phyloP scores from a whole-genome alignment of 2,797 vertebrate genomes.

The Xenentodon cancila region DNA sequence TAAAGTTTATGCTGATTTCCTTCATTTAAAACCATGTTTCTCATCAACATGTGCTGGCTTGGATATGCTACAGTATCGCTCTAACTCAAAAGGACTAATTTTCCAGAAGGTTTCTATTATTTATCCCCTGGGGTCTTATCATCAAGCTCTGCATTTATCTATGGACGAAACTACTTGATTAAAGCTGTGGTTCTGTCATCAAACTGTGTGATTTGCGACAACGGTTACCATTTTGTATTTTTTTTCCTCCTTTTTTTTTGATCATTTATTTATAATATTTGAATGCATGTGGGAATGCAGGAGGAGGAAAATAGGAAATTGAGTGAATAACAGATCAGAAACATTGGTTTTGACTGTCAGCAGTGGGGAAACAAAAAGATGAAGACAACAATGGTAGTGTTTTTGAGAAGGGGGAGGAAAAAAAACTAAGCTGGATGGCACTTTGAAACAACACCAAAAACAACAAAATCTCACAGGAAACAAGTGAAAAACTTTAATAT shows the following conservation, averaged over 20 bases:
- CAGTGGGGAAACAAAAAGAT: slow-evolving; percentile 28
- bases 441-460: background rate
- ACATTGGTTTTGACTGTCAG: slow-evolving; percentile 31
- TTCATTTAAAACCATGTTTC: slow-evolving; percentile 10
- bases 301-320: slow-evolving; percentile 35
- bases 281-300: slow-evolving; percentile 5
- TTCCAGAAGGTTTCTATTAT: background rate
- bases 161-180: slow-evolving; percentile 48
- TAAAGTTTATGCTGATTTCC: background rate
- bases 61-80: slow-evolving; percentile 1
- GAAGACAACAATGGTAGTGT: background rate
- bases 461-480: slow-evolving; percentile 25
- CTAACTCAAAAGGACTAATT: slow-evolving; percentile 29
- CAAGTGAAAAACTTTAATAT: slow-evolving; percentile 22
- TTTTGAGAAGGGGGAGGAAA: background rate
- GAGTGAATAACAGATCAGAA: slow-evolving; percentile 35
- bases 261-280: slow-evolving; percentile 58
- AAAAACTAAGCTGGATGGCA: background rate
- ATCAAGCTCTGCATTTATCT: slow-evolving; percentile 38
- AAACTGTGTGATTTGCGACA: slow-evolving; percentile 42
- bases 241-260: slow-evolving; percentile 26
- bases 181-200: slow-evolving; percentile 36
- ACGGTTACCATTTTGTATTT: too few relatives aligned
- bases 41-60: slow-evolving; percentile 5
- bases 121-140: slow-evolving; percentile 16